A percentile compares a stretch with the other conserved stretches of the same genome.
Conservation (phyloP, 1,140 invertebrate species). For the Tetramorium parvispinum region DNA sequence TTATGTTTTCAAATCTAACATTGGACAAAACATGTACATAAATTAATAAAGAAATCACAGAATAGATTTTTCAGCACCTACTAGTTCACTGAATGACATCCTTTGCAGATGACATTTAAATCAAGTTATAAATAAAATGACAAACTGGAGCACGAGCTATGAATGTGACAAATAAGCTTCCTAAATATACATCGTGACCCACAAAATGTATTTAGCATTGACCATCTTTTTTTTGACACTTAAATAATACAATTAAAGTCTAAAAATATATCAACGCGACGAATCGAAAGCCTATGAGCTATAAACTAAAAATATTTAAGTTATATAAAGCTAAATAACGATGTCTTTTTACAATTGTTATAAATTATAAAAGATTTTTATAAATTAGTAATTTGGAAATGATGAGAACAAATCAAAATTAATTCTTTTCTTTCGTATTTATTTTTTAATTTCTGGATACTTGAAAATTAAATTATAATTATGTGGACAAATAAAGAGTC, state of each 20-base stretch:
- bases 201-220: slow-evolving; percentile 49
- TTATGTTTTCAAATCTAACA: slow-evolving; percentile 4
- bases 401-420: neutral
- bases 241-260: slow-evolving; percentile 25
- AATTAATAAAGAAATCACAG: slow-evolving; percentile 17
- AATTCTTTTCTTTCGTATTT: neutral
- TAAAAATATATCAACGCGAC: slow-evolving; percentile 23
- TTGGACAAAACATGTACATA: neutral
- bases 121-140: slow-evolving; percentile 38
- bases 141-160: neutral
- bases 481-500: neutral
- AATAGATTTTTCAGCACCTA: neutral
- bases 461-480: neutral
- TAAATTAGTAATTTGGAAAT: neutral
- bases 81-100: slow-evolving; percentile 15
- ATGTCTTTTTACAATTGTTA: neutral
- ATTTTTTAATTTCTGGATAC: neutral
- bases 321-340: neutral
- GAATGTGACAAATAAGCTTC: slow-evolving; percentile 39
- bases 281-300: neutral
- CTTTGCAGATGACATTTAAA: slow-evolving; percentile 45
- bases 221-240: slow-evolving; percentile 20
- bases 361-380: neutral
- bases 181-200: slow-evolving; percentile 53
- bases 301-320: neutral